These are phyloP conservation scores for Brienomyrus longianalis DNA, from an alignment of 2,113 vertebrate species.

Conservation along the genomic window DNA sequence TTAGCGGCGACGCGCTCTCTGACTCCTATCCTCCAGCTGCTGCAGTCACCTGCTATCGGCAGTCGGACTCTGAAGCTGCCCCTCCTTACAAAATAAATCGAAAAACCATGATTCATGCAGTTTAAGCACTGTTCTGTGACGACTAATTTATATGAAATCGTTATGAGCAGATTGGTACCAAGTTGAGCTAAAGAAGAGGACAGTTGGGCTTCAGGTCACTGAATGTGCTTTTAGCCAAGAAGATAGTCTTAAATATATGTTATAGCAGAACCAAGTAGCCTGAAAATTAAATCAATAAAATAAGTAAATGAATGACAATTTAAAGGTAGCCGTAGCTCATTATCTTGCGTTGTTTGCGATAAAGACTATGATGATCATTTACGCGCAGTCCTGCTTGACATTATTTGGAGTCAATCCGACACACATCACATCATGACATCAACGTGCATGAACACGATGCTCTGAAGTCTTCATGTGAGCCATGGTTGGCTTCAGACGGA, in stretches of 20 bases:
- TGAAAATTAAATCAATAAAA: constrained; percentile 33
- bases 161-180: neutral
- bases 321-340: constrained; percentile 38
- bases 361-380: constrained; percentile 50
- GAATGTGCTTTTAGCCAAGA: constrained; percentile 16
- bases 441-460: constrained; percentile 37
- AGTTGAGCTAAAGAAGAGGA: neutral
- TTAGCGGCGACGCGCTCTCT: constrained; percentile 57
- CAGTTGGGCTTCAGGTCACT: neutral
- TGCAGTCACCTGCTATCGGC: neutral
- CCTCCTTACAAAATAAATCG: neutral
- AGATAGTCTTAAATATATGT: neutral
- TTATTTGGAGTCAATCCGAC: constrained; percentile 28
- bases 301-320: constrained; percentile 47
- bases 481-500: constrained; percentile 16
- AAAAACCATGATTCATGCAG: neutral
- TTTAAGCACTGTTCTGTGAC: neutral
- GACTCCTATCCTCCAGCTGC: constrained; percentile 47
- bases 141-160: neutral
- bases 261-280: neutral
- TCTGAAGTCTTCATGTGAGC: constrained; percentile 14
- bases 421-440: constrained; percentile 9
- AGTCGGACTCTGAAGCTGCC: neutral
- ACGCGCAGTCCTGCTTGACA: constrained; percentile 35
- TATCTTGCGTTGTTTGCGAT: constrained; percentile 53